Conservation (phyloP, 2,113 vertebrate species). For the Mus spicilegus region DNA sequence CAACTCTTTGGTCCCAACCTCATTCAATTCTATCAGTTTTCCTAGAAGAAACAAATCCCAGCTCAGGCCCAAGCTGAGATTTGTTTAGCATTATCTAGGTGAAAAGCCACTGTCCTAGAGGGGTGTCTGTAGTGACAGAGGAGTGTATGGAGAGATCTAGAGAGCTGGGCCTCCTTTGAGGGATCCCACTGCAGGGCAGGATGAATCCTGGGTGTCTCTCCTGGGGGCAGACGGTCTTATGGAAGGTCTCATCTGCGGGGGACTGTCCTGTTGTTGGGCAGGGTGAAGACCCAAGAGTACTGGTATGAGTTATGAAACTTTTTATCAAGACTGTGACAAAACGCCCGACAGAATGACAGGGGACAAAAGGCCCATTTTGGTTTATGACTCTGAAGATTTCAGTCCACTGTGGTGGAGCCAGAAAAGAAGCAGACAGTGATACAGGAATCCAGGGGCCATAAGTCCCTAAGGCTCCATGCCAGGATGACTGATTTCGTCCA, state of each 20-base stretch:
- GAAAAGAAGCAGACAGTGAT: not conserved
- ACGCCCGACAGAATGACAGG: not conserved
- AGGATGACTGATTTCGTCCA: not conserved
- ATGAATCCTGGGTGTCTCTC: not conserved
- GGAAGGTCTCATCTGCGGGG: not conserved
- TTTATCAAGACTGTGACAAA: not conserved
- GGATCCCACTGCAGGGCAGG: accelerated
- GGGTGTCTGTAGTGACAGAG: not conserved
- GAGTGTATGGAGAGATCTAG: not conserved
- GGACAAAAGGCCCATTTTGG: not conserved
- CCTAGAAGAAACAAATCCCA: not conserved
- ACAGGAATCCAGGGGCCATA: too few relatives aligned
- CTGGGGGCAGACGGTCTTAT: not conserved
- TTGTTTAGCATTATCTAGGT: not conserved
- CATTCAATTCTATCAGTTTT: not conserved
- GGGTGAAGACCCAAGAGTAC: not conserved
- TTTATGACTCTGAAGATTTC: not conserved
- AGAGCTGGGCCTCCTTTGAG: not conserved
- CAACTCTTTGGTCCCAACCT: not conserved
- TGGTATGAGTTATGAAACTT: not conserved
- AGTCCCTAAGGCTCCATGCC: not conserved
- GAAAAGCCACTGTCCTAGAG: not conserved
- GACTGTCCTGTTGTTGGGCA: not conserved
- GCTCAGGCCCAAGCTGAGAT: not conserved
- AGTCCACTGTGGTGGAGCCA: not conserved